phyloP scores from a whole-genome alignment of 2,113 vertebrate genomes.

The Stegastes partitus region DNA sequence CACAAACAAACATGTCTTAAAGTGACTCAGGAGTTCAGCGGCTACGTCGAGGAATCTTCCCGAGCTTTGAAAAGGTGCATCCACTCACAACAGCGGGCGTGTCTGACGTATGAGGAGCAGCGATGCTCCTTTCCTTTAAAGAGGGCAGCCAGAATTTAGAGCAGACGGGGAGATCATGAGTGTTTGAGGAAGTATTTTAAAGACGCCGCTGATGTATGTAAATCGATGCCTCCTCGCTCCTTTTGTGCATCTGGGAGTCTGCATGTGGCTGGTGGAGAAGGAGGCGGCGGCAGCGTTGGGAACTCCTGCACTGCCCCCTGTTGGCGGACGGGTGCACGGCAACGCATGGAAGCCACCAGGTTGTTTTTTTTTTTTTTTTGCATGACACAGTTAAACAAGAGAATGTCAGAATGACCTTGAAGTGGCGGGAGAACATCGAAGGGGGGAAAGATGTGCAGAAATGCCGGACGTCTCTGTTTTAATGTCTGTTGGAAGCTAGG shows the following conservation, averaged over 20 bases:
- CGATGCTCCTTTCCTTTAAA: neutral
- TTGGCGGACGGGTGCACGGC: slow-evolving; percentile 46
- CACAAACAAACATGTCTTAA: neutral
- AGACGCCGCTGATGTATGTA: slow-evolving; percentile 49
- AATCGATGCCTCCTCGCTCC: slow-evolving; percentile 46
- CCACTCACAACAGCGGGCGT: neutral
- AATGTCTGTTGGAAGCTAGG: too few species aligned
- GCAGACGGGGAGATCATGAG: neutral
- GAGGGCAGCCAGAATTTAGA: neutral
- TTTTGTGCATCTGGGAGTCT: slow-evolving; percentile 47
- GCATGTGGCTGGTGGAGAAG: slow-evolving; percentile 34
- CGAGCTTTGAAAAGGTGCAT: neutral
- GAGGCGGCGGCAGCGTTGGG: slow-evolving; percentile 9
- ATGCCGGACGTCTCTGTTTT: neutral
- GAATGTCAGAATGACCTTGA: slow-evolving; percentile 37
- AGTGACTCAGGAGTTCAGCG: neutral
- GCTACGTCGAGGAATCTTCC: neutral
- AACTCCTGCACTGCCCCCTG: slow-evolving; percentile 79
- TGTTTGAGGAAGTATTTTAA: slow-evolving; percentile 54
- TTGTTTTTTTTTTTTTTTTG: too few species aligned
- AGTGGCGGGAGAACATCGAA: slow-evolving; percentile 22
- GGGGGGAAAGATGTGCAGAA: neutral
- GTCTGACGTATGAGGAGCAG: neutral
- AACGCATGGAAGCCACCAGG: slow-evolving; percentile 1
- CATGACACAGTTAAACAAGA: slow-evolving; percentile 19